Percentiles rank a stretch among this genome's conserved stretches.
Conservation (phyloP, 2,113 vertebrate species). For the Eupsittula cactorum region DNA sequence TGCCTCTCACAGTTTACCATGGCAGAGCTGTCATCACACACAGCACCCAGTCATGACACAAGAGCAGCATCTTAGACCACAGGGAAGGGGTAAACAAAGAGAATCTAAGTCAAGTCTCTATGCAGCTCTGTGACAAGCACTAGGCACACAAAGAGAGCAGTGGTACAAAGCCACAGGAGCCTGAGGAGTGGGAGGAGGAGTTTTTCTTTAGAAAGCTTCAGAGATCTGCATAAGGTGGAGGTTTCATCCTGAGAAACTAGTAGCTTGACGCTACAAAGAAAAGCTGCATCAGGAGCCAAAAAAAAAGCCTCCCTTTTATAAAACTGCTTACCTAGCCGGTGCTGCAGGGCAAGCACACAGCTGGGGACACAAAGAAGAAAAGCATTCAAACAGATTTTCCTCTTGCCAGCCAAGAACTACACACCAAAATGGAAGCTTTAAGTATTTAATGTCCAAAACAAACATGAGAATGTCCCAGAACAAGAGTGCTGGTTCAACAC, state of each 20-base stretch:
- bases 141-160: background rate
- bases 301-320: background rate
- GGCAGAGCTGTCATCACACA: background rate
- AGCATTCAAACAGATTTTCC: background rate
- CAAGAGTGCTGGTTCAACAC: background rate
- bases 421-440: slow-evolving; percentile 14
- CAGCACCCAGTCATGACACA: background rate
- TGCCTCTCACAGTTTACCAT: background rate
- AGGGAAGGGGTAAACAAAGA: background rate
- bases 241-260: background rate
- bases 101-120: background rate
- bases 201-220: background rate
- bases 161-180: background rate
- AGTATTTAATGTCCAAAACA: slow-evolving; percentile 44
- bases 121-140: background rate
- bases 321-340: background rate
- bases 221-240: background rate
- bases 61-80: background rate
- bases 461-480: slow-evolving; percentile 7
- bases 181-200: background rate
- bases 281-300: background rate
- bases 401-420: background rate
- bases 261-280: background rate
- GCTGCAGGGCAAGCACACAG: background rate
- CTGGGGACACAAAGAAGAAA: background rate